Evolutionary conservation across 1,140 invertebrate genomes (phyloP), one percentile per base, ranked within the genome.

Genomic region (Aphaenogaster ashmeadi): DNA sequence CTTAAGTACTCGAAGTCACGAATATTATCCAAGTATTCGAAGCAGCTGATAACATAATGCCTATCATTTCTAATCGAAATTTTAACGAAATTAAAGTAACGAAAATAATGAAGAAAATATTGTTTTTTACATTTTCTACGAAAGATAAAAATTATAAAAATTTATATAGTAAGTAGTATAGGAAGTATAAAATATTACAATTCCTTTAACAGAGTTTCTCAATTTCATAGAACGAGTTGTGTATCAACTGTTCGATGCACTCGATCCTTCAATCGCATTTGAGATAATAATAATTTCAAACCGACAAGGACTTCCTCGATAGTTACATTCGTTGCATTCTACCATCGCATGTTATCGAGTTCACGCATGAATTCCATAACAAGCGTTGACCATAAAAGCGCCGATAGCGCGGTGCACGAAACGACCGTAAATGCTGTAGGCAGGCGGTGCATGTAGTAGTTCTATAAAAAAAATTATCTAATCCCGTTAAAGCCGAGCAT

Each of bases 401-500:
- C 67, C 54, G 41, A 84, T 84, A 81, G 52, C 47, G 15, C 64
- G 11, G n/a, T 56, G 27, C 69, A 38, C 15, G 79, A 81, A 71
- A 58, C 79, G 38, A 71, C 41, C 69, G 41, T 84, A 74, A 84
- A 47, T 38, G 36, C 5, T 56, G 9, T 44, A 79, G 18, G 18
- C 50, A 62, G 36, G 18, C 15, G 52, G 33, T 80, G n/a, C 11
- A 54, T 81, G 44, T 38, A 47, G 64, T 4, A 71, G 21, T 21
- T 69, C 13, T 54, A 41, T 13, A 81, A 47, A 69, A 38, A 66
- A 54, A 81, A 71, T 81, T 50, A 69, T 71, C 18, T 52, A 36
- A 86, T 89, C 74, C 88, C 88, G 88, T 89, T 89, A 89, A 88
- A 86, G 27, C 38, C 38, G n/a, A 71, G 60, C 18, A 66, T 56